Conservation (phyloP, 2,888 invertebrate genomes). For the Brenthis daphne region DNA sequence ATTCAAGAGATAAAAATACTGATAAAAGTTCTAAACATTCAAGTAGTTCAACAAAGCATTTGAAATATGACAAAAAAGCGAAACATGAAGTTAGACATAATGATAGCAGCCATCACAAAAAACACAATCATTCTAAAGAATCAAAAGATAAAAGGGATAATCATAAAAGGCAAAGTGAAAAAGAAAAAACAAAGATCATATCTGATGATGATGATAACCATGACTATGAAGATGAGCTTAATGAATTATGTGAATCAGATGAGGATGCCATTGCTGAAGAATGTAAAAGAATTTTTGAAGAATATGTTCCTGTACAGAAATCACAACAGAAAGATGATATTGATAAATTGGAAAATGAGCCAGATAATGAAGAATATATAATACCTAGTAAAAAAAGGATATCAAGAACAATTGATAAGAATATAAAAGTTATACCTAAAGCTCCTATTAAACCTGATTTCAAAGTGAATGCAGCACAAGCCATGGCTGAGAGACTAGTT, state of each 20-base stretch:
- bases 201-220: conserved; percentile 58
- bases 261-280: conserved; percentile 89
- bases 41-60: conserved; percentile 32
- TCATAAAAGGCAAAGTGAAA: conserved; percentile 46
- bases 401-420: conserved; percentile 85
- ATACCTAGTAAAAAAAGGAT: conserved; percentile 85
- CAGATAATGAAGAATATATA: conserved; percentile 65
- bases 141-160: conserved; percentile 54
- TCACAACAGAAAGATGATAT: conserved; percentile 52
- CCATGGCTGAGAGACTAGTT: conserved; percentile 75
- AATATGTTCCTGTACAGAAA: conserved; percentile 83
- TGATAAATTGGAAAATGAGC: conserved; percentile 49
- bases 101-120: conserved; percentile 50
- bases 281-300: conserved; percentile 93
- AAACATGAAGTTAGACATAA: conserved; percentile 54
- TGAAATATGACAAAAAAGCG: conserved; percentile 42
- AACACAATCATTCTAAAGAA: conserved; percentile 55
- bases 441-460: conserved; percentile 76
- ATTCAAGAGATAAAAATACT: conserved; percentile 39
- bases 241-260: conserved; percentile 81
- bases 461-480: conserved; percentile 80
- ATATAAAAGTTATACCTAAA: conserved; percentile 60
- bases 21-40: conserved; percentile 33
- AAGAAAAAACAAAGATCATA: conserved; percentile 22
- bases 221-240: conserved; percentile 52